Evolutionary conservation across 2,888 invertebrate genomes (phyloP), one percentile per base, ranked within the genome.

Genomic region (Sclerodermus sp.): DNA sequence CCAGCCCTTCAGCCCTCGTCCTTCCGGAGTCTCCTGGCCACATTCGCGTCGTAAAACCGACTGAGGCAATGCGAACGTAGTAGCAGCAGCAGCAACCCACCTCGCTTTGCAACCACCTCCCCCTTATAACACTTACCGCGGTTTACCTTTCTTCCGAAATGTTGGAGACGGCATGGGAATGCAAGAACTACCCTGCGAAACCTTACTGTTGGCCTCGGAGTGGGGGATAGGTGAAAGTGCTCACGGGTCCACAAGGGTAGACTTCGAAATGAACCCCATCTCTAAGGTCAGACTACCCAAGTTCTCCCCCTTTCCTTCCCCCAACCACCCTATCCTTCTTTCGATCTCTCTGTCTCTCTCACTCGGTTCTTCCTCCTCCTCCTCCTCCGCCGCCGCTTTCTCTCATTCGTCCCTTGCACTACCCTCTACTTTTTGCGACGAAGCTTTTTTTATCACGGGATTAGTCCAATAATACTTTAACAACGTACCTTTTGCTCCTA

Each of bases 21-120:
- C 9, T 30, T 32, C 16, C 45, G 36, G 12, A 34, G 34, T 14
- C 43, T 34, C 17, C 40, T 59, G 44, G 52, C 52, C 57, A 53
- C 58, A 57, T 54, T 58, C 63, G 55, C 53, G 60, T 63, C 62
- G 62, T 63, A 63, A 63, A 63, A 63, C 52, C 53, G 38, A 42
- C 45, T 40, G 53, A 64, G 64, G 64, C 64, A 62, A 64, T 62
- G 57, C 51, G 40, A 60, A 53, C 47, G 49, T 40, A 37, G 31
- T 51, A 30, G 16, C 42, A 16, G 12, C 32, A 15, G 32, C 13
- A 13, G 18, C 9, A 36, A 1, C 30, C 12, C 29, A 12, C 1
- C 10, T 29, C 15, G n/a, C 8, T 14, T 18, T 17, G 13, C 8
- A 5, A 38, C 36, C 42, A 16, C 32, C 39, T 31, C 23, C n/a